Evolutionary conservation across 2,888 invertebrate genomes (phyloP).

Genomic region (Pachydiplax longipennis): DNA sequence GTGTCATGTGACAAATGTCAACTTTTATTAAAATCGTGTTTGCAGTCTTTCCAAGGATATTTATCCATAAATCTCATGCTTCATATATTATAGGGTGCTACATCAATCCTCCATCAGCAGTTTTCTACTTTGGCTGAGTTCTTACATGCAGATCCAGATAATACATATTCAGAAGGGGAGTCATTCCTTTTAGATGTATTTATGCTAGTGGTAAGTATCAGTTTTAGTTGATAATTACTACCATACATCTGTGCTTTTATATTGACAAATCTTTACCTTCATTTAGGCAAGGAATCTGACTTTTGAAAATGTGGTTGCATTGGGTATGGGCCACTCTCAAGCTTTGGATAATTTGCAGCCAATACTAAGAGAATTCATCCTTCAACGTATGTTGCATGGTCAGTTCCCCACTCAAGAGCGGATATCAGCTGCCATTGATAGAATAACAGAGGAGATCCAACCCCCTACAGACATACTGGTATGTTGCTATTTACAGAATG

Average conservation of each 20-base stretch:
- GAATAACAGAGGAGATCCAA: constrained; percentile 60
- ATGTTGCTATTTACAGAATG: constrained; percentile 52
- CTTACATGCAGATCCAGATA: constrained; percentile 58
- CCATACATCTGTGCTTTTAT: background rate
- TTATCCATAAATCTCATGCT: background rate
- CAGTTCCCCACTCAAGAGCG: constrained; percentile 58
- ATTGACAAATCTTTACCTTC: constrained; percentile 7
- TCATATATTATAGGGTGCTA: constrained; percentile 1
- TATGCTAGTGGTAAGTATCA: constrained; percentile 59
- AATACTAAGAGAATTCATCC: constrained; percentile 62
- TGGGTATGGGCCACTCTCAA: constrained; percentile 58
- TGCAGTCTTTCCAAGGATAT: background rate
- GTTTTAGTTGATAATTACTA: background rate
- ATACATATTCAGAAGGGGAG: constrained; percentile 59
- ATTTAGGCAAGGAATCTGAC: constrained; percentile 56
- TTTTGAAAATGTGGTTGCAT: constrained; percentile 58
- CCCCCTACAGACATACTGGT: constrained; percentile 61
- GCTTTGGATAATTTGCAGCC: constrained; percentile 61
- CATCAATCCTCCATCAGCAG: constrained; percentile 40
- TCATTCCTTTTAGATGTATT: constrained; percentile 60
- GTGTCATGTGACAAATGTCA: no score
- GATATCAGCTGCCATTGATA: constrained; percentile 60
- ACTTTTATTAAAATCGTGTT: no score
- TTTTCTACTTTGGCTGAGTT: constrained; percentile 59
- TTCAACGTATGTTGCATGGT: constrained; percentile 60